These are phyloP conservation scores for Lycodopsis pacificus DNA, from an alignment of 2,797 vertebrate species.

Conservation along the genomic window DNA sequence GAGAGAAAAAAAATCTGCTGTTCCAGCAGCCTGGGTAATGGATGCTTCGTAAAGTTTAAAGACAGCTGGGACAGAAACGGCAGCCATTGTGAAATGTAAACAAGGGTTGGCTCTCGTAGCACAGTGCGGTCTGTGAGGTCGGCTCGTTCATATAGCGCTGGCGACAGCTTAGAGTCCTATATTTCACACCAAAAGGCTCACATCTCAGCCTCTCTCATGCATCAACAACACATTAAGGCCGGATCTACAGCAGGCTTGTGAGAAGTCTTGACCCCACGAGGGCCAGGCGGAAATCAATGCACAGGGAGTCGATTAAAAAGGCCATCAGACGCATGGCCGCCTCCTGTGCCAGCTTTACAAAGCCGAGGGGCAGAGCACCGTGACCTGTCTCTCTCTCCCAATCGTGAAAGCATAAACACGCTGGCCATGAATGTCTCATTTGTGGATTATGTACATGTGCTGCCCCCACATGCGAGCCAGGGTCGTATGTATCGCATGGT, in stretches of 20 bases:
- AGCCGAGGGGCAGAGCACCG: neutral
- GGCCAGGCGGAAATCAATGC: conserved; percentile 32
- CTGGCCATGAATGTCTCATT: conserved; percentile 27
- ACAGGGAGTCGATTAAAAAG: conserved; percentile 36
- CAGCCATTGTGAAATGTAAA: conserved; percentile 55
- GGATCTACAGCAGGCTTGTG: conserved; percentile 10
- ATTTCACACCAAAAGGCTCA: conserved; percentile 13
- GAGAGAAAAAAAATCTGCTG: conserved; percentile 39
- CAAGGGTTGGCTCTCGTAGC: neutral
- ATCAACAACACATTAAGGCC: conserved; percentile 33
- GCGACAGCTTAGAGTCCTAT: conserved; percentile 4
- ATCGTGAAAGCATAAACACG: conserved; percentile 9
- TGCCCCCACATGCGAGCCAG: neutral
- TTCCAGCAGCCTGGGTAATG: conserved; percentile 59
- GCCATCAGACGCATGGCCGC: conserved; percentile 25
- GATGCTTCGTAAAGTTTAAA: conserved; percentile 60
- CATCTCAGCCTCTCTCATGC: conserved; percentile 27
- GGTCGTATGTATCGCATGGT: neutral
- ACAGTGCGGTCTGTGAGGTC: conserved; percentile 8
- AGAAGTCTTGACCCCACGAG: conserved; percentile 1
- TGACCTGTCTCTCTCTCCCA: neutral
- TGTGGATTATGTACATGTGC: conserved; percentile 13
- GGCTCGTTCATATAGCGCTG: conserved; percentile 8
- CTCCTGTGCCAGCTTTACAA: conserved; percentile 10
- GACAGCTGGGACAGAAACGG: conserved; percentile 49